These are phyloP conservation scores for Syndactyla subalaris DNA, from an alignment of 2,797 vertebrate species.

Conservation along the genomic window DNA sequence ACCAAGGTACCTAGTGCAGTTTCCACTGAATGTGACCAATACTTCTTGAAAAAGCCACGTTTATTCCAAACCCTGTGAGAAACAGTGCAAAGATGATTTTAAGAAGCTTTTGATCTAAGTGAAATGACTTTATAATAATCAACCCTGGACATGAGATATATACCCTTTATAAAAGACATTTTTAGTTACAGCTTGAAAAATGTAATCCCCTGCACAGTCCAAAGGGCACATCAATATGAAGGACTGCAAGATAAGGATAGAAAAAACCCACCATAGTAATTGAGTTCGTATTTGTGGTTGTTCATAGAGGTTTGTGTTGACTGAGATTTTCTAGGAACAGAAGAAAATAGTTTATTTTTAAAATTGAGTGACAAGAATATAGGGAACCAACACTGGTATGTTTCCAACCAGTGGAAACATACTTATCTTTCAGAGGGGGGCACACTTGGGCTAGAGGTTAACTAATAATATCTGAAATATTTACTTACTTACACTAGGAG, in stretches of 20 bases:
- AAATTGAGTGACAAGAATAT: not conserved
- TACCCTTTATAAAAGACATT: not conserved
- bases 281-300: not conserved
- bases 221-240: not conserved
- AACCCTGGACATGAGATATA: not conserved
- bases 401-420: not conserved
- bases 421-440: not conserved
- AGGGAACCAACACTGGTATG: not conserved
- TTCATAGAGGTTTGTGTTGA: not conserved
- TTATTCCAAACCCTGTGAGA: not conserved
- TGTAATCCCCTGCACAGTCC: not conserved
- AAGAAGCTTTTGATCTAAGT: not conserved
- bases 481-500: constrained; percentile 11
- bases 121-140: not conserved
- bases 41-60: not conserved
- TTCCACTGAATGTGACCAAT: not conserved
- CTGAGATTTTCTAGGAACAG: not conserved
- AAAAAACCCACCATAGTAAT: not conserved
- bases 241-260: not conserved
- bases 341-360: not conserved
- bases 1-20: not conserved
- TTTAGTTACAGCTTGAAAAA: not conserved
- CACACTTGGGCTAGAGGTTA: not conserved
- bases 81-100: not conserved
- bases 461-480: constrained; percentile 26